These are phyloP conservation scores for Parasteatoda lunata DNA, from an alignment of 2,888 invertebrate species.

Conservation along the genomic window DNA sequence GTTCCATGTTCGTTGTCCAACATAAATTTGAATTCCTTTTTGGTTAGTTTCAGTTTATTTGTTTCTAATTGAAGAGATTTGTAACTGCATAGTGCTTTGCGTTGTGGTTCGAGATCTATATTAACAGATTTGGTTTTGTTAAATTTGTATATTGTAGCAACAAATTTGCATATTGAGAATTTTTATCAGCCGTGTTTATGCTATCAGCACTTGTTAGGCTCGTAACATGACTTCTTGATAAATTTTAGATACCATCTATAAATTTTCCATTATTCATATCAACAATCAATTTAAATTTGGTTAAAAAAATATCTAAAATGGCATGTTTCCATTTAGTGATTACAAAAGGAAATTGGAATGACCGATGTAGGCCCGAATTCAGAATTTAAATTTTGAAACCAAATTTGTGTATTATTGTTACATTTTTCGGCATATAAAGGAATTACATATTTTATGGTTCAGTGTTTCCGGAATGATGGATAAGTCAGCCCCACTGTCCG, in stretches of 20 bases:
- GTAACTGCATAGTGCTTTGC: constrained; percentile 5
- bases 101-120: neutral
- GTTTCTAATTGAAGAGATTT: constrained; percentile 4
- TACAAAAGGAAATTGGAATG: constrained; percentile 13
- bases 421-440: neutral
- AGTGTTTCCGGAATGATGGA: neutral
- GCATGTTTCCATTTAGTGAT: constrained; percentile 13
- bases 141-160: constrained; percentile 1
- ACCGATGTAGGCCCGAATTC: neutral
- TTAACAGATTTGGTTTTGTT: constrained; percentile 9
- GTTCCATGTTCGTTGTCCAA: neutral
- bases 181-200: constrained; percentile 1
- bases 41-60: constrained; percentile 7
- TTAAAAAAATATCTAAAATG: constrained; percentile 15
- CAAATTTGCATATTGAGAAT: constrained; percentile 11
- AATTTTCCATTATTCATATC: constrained; percentile 13
- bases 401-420: neutral
- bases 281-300: neutral
- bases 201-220: neutral
- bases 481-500: constrained; percentile 16
- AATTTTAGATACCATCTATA: constrained; percentile 5
- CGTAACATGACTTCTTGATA: neutral
- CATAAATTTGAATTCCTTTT: constrained; percentile 26
- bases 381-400: neutral
- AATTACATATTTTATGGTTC: constrained; percentile 16